Percentiles rank a stretch among this genome's conserved stretches.
Conservation (phyloP, 2,113 vertebrate species). For the Quiscalus mexicanus region DNA sequence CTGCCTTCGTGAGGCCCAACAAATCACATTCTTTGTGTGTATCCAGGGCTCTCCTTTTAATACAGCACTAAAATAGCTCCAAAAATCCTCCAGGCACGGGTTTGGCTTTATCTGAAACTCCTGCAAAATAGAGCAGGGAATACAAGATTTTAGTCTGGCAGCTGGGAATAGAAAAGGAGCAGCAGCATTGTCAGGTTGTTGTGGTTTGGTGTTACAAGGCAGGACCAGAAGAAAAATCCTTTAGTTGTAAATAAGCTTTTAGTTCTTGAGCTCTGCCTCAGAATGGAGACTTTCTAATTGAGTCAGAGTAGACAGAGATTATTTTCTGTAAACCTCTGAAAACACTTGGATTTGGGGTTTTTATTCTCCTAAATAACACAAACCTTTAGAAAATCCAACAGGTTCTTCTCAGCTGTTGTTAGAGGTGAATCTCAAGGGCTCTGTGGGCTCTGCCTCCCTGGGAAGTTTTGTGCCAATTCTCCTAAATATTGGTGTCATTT, state of each 20-base stretch:
- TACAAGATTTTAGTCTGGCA: background rate
- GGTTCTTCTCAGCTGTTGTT: background rate
- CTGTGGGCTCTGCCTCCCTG: background rate
- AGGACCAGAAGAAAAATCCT: background rate
- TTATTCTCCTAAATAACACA: background rate
- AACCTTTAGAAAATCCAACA: rapidly evolving
- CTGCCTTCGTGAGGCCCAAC: background rate
- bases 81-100: background rate
- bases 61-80: background rate
- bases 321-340: background rate
- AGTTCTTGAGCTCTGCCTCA: background rate
- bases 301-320: background rate
- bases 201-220: background rate
- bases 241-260: background rate
- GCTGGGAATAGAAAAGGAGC: background rate
- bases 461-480: background rate
- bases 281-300: background rate
- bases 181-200: background rate
- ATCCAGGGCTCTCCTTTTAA: background rate
- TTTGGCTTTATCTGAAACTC: background rate
- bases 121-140: background rate
- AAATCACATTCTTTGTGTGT: rapidly evolving
- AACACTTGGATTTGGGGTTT: background rate
- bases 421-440: background rate
- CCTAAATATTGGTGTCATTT: background rate